phyloP scores from a whole-genome alignment of 2,113 vertebrate species.

The Panthera leo region DNA sequence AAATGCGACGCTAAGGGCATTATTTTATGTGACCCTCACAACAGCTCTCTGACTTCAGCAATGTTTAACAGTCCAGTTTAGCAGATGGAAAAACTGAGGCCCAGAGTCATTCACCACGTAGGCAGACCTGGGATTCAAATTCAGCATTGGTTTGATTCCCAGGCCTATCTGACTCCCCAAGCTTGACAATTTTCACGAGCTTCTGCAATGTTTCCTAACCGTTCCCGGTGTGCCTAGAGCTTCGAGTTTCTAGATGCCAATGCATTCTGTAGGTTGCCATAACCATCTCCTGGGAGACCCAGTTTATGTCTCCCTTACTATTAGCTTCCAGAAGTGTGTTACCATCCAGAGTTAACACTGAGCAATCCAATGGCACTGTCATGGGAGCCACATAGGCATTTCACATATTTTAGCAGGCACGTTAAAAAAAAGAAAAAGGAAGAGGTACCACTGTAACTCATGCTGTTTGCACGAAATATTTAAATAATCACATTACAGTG shows the following conservation, averaged over 20 bases:
- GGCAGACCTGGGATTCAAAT: not conserved
- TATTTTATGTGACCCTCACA: not conserved
- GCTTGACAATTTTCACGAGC: not conserved
- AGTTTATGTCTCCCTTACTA: not conserved
- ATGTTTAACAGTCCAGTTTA: not conserved
- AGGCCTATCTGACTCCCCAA: accelerated
- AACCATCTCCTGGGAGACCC: not conserved
- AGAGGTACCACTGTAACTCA: conserved; percentile 6
- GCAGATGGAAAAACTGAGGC: conserved; percentile 53
- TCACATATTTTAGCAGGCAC: not conserved
- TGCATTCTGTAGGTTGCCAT: not conserved
- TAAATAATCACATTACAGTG: conserved; percentile 4
- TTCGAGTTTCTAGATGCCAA: not conserved
- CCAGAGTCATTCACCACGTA: too few relatives aligned
- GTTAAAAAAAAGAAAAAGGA: conserved; percentile 37
- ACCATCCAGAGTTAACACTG: not conserved
- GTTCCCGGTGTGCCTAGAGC: not conserved
- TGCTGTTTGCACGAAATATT: conserved; percentile 46
- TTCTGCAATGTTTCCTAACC: not conserved
- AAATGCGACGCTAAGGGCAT: not conserved
- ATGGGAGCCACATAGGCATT: not conserved
- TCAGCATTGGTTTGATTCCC: not conserved
- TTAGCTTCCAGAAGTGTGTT: not conserved
- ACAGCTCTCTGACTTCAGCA: not conserved
- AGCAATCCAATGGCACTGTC: not conserved